Evolutionary conservation across 2,888 invertebrate species (phyloP), one percentile per base, ranked within the genome.

Genomic region (Caenorhabditis becei): DNA sequence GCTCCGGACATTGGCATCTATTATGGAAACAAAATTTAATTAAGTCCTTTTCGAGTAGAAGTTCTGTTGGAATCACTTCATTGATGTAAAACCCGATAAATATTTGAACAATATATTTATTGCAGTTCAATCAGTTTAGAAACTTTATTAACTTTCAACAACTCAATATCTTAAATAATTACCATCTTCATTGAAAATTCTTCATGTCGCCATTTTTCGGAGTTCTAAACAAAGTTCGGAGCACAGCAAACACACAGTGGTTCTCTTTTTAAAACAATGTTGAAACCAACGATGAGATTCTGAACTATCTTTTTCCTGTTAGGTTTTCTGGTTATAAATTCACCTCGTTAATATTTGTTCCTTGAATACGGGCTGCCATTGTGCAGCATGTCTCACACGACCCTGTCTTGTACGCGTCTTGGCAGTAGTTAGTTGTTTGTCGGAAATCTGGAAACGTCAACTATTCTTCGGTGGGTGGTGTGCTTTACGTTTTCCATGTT

Each of bases 161-260:
- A n/a, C n/a, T n/a, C n/a, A n/a, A n/a, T n/a, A n/a, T n/a, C n/a
- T n/a, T n/a, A n/a, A n/a, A n/a, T n/a, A n/a, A n/a, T n/a, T n/a
- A n/a, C n/a, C n/a, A n/a, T n/a, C n/a, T n/a, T n/a, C n/a, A n/a
- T n/a, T n/a, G n/a, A n/a, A n/a, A n/a, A n/a, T n/a, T n/a, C n/a
- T n/a, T n/a, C n/a, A n/a, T n/a, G n/a, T n/a, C n/a, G n/a, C n/a
- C n/a, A n/a, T n/a, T n/a, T n/a, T n/a, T n/a, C 32, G 32, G 10
- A 32, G 32, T 32, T 10, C 32, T 69, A 59, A 24, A 35, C 44
- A 8, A 18, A n/a, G 23, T 37, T 69, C n/a, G 80, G 80, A 3
- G 80, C 59, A 51, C 80, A 80, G 53, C 80, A 80, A 16, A 80
- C 32, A 47, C 80, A 80, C 0, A 65, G 18, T 24, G 74, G 74